phyloP scores from a whole-genome alignment of 2,888 invertebrate genomes.

The Mactromeris polynyma region DNA sequence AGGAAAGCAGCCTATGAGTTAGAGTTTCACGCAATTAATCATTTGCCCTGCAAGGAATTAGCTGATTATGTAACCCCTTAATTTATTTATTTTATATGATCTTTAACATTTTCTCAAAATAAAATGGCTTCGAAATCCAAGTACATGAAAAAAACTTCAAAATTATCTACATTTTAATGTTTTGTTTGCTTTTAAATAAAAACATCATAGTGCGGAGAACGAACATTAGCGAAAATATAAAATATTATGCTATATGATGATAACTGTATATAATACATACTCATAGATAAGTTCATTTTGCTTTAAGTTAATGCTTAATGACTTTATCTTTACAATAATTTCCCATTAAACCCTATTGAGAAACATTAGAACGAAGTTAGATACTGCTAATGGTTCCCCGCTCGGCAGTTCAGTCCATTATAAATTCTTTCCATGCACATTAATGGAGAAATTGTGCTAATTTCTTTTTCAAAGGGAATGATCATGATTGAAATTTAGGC shows the following conservation, averaged over 20 bases:
- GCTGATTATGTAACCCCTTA: background rate
- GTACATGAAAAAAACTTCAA: background rate
- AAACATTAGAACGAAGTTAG: constrained; percentile 63
- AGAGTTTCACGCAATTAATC: background rate
- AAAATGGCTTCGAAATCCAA: background rate
- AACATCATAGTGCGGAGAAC: background rate
- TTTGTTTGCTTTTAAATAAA: constrained; percentile 13
- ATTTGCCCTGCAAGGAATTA: background rate
- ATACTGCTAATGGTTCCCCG: constrained; percentile 56
- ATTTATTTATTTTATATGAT: constrained; percentile 5
- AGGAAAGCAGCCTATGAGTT: background rate
- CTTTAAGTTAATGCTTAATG: constrained; percentile 26
- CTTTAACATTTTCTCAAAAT: constrained; percentile 10
- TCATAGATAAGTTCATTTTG: background rate
- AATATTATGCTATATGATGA: background rate
- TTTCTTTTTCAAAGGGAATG: constrained; percentile 45
- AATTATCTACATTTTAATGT: constrained; percentile 27
- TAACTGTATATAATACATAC: background rate
- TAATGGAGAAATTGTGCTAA: constrained; percentile 69
- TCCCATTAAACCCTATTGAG: constrained; percentile 65
- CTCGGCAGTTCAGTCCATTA: constrained; percentile 50
- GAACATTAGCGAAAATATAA: constrained; percentile 27
- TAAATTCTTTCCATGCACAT: constrained; percentile 50
- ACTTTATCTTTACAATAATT: constrained; percentile 56
- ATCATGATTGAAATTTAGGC: constrained; percentile 36